Evolutionary conservation across 2,113 vertebrate species (phyloP).

Genomic region (Anarhynchus alexandrinus): DNA sequence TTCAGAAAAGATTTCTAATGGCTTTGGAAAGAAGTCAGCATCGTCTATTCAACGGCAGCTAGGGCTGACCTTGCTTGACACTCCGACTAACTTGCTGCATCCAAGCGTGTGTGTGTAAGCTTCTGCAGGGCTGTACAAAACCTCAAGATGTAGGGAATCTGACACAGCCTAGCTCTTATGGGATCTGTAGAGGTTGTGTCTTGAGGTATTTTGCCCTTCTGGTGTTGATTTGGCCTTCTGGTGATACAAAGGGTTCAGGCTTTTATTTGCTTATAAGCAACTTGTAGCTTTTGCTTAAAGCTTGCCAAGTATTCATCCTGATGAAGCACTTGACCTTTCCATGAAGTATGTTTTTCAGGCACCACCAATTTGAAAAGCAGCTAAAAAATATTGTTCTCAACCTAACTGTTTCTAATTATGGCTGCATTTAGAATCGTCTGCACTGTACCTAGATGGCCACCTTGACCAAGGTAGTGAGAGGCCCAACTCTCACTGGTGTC

Average conservation of each 20-base stretch:
- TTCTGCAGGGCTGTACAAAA: background rate
- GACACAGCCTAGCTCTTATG: background rate
- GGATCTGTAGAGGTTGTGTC: background rate
- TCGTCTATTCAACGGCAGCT: background rate
- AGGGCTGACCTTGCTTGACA: background rate
- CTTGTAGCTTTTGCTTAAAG: background rate
- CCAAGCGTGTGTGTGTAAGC: background rate
- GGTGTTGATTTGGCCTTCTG: background rate
- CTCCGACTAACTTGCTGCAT: background rate
- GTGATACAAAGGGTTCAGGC: background rate
- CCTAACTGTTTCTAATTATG: background rate
- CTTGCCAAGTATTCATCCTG: background rate
- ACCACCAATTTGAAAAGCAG: background rate
- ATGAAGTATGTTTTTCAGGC: background rate
- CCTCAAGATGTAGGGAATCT: background rate
- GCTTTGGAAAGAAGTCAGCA: background rate
- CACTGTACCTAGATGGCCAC: background rate
- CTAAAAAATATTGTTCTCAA: background rate
- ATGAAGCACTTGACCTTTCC: background rate
- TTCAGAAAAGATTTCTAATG: background rate
- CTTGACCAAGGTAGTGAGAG: background rate
- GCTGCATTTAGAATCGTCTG: background rate
- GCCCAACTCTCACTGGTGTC: background rate
- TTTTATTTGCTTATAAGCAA: background rate
- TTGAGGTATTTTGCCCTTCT: background rate